A percentile compares a stretch with the other conserved stretches of the same genome.
Conservation (phyloP, 2,888 invertebrate genomes). For the Pachliopta kotzebuea region DNA sequence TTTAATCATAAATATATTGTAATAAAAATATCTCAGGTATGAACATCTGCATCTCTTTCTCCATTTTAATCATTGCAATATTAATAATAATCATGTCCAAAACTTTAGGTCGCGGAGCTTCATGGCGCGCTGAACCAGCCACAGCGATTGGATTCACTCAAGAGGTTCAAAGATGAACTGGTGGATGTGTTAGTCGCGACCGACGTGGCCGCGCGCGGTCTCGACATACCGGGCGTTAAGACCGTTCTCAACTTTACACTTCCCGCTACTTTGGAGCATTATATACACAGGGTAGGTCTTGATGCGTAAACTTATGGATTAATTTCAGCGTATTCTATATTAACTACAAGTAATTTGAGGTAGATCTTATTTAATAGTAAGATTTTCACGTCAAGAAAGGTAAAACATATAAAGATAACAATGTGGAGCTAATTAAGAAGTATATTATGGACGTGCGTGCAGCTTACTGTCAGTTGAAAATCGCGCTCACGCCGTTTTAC, state of each 20-base stretch:
- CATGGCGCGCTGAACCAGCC: conserved; percentile 98
- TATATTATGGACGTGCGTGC: no score
- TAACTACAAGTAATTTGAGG: no score
- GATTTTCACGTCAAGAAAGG: no score
- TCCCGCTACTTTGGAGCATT: conserved; percentile 96
- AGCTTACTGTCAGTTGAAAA: no score
- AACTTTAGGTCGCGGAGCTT: conserved; percentile 86
- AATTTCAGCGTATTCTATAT: no score
- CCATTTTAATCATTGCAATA: background rate
- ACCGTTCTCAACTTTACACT: conserved; percentile 98
- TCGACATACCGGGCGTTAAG: conserved; percentile 98
- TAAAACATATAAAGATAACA: no score
- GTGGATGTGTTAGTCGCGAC: conserved; percentile 95
- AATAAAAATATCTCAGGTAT: no score
- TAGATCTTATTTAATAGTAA: no score
- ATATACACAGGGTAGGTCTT: conserved; percentile 89
- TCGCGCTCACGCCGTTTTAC: no score
- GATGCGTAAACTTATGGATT: no score
- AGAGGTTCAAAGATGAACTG: conserved; percentile 91
- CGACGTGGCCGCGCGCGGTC: conserved; percentile 95
- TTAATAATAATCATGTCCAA: background rate
- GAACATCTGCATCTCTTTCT: no score
- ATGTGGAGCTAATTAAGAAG: no score
- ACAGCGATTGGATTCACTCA: conserved; percentile 93
- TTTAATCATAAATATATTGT: background rate